Evolutionary conservation across 2,888 invertebrate genomes (phyloP), one percentile per base, ranked within the genome.

Genomic region (Eremobia ochroleuca): DNA sequence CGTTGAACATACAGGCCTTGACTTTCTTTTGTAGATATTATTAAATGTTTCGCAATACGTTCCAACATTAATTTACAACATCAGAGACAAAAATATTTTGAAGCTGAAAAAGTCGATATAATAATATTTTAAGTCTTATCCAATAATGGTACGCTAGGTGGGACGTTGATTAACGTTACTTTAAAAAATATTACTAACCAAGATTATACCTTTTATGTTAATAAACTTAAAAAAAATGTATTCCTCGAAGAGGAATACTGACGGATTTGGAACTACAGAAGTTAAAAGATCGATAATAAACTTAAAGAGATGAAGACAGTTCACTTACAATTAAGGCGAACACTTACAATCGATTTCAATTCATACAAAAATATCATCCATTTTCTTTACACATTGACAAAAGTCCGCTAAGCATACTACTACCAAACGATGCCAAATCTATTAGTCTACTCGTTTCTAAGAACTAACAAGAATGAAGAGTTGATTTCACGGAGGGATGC

Each of bases 301-400:
- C 77, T 76, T 76, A 80, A 77, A 81, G 71, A 84, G 78, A 85
- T 87, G 87, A 88, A 87, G 79, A 86, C 83, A 83, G 81, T 86
- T 82, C 84, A 90, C 91, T 92, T 93, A 93, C 89, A 88, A 87
- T 91, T 93, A 94, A 93, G 91, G 93, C 94, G 90, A 93, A 94
- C 92, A 93, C 94, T 94, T 95, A 95, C 90, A 89, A 91, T 92
- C 92, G 91, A 94, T 90, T 89, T 92, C 92, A 93, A 94, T 94
- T 92, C 95, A 96, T 96, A 97, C 95, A 97, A 97, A 97, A 97
- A 96, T 97, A 97, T 96, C 93, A 92, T 95, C 88, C 93, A 93
- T 90, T 96, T 95, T 94, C 93, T 95, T 95, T 95, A 95, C 93
- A 94, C 93, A 93, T 93, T 90, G 92, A 93, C 93, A 92, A 93